Evolutionary conservation across 2,113 vertebrate genomes (phyloP).

Genomic region (Oenanthe oenanthe): DNA sequence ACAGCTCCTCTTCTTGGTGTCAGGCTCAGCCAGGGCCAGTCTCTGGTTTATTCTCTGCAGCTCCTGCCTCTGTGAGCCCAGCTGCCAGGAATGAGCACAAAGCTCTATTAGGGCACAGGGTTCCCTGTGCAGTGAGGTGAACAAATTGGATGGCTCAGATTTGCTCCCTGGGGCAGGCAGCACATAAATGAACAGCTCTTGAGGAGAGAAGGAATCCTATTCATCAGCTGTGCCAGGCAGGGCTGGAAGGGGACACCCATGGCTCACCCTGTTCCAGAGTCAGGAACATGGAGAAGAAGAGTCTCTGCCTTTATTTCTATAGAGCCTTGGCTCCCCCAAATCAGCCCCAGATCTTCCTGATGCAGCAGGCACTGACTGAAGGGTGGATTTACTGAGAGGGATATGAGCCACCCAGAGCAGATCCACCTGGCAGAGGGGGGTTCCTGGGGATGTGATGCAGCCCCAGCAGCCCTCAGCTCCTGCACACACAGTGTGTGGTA

Average conservation of each 20-base stretch:
- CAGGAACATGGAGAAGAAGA: background rate
- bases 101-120: background rate
- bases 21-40: accelerated
- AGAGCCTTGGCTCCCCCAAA: background rate
- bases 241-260: background rate
- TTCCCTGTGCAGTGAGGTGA: background rate
- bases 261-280: background rate
- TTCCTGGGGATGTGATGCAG: accelerated
- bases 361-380: background rate
- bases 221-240: background rate
- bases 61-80: background rate
- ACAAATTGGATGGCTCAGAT: background rate
- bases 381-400: background rate
- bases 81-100: background rate
- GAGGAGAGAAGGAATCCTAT: background rate
- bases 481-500: accelerated
- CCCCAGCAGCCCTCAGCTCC: background rate
- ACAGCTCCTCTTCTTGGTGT: background rate
- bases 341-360: background rate
- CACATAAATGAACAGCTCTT: background rate
- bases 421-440: accelerated
- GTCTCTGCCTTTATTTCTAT: background rate
- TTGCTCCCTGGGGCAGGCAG: background rate
- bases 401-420: background rate
- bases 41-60: background rate